These are phyloP conservation scores for Musca domestica DNA, from an alignment of 1,140 invertebrate species.

Conservation along the genomic window DNA sequence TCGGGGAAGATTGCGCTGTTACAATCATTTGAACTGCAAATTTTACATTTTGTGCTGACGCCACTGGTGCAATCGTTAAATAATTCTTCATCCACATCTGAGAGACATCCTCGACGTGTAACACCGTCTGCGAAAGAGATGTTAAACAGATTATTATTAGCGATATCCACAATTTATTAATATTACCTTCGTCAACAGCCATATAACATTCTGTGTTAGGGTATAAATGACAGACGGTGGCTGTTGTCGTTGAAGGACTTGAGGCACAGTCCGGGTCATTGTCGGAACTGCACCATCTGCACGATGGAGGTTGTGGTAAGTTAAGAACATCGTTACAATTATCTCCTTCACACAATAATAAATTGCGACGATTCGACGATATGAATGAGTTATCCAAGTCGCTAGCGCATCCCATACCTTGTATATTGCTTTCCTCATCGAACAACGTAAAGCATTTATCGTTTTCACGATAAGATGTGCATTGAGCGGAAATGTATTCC, in stretches of 20 bases:
- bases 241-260: rapidly evolving
- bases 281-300: slow-evolving; percentile 32
- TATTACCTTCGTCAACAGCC: slow-evolving; percentile 32
- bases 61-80: slow-evolving; percentile 37
- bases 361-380: slow-evolving; percentile 27
- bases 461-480: slow-evolving; percentile 29
- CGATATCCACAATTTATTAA: too few species aligned
- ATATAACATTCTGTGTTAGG: slow-evolving; percentile 36
- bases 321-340: slow-evolving; percentile 36
- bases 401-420: slow-evolving; percentile 39
- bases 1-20: slow-evolving; percentile 36
- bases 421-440: background rate
- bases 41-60: slow-evolving; percentile 28
- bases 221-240: slow-evolving; percentile 29
- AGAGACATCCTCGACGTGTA: slow-evolving; percentile 38
- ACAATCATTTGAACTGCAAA: slow-evolving; percentile 34
- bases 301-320: slow-evolving; percentile 15
- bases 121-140: slow-evolving; percentile 33
- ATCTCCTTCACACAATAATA: slow-evolving; percentile 36
- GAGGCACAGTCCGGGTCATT: slow-evolving; percentile 27
- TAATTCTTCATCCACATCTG: slow-evolving; percentile 33
- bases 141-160: too few species aligned
- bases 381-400: slow-evolving; percentile 32
- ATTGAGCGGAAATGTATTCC: slow-evolving; percentile 18
- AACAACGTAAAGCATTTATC: slow-evolving; percentile 44